A percentile compares a stretch with the other conserved stretches of the same genome.
Conservation (phyloP, 2,113 vertebrate species). For the Channa argus region DNA sequence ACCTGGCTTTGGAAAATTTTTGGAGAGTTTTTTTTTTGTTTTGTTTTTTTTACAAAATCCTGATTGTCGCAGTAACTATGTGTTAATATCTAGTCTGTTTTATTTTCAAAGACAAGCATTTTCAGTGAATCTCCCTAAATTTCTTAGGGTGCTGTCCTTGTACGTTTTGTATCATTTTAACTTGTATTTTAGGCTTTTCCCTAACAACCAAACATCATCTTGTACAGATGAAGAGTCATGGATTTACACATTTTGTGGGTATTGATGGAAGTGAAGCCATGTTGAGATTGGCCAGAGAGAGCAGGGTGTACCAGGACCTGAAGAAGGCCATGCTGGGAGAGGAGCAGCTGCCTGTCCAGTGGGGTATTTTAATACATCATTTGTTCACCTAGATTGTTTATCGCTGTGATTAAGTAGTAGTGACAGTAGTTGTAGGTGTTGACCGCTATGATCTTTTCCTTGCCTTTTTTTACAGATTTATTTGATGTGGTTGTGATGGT, state of each 20-base stretch:
- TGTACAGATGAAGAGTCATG: slow-evolving; percentile 84
- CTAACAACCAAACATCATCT: background rate
- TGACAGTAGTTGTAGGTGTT: background rate
- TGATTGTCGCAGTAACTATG: too few species aligned
- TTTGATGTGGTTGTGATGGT: slow-evolving; percentile 88
- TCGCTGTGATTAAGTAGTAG: background rate
- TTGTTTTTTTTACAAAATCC: too few species aligned
- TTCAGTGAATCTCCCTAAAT: too few species aligned
- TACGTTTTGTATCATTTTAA: too few species aligned
- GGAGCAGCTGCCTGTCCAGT: slow-evolving; percentile 81
- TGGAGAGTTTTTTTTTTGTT: too few species aligned
- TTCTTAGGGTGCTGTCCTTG: too few species aligned
- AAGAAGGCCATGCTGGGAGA: slow-evolving; percentile 83
- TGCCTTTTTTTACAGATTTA: slow-evolving; percentile 65
- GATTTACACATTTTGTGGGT: slow-evolving; percentile 88
- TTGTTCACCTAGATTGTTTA: background rate
- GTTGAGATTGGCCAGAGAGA: slow-evolving; percentile 83
- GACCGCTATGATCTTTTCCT: background rate
- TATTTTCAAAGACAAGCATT: too few species aligned
- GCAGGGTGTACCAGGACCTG: slow-evolving; percentile 84
- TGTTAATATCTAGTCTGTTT: too few species aligned
- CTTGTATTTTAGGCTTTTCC: background rate
- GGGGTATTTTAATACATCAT: slow-evolving; percentile 78
- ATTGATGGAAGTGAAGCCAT: slow-evolving; percentile 88
- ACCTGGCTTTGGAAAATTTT: too few species aligned